Base-by-base conservation (phyloP, 2,113 vertebrate genomes). In the Desmodus rotundus region DNA sequence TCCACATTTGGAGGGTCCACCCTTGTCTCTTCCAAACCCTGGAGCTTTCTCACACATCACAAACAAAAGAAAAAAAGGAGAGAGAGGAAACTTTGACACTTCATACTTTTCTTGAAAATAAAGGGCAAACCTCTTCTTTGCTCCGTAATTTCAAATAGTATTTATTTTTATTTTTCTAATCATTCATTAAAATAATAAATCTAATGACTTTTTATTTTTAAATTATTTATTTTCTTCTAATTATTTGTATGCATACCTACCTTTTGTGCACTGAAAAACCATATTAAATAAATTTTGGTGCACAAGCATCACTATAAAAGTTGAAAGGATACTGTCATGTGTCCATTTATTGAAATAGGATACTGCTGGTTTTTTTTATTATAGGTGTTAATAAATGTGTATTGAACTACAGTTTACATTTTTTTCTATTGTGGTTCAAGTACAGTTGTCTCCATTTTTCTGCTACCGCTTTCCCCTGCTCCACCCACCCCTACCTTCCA, bases 241-340 rank as follows among this genome's bases (percentile, higher is more conserved):
- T 52, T 6, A 5, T n/a, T 65, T 73, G 33, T 26, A 12, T 24
- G 15, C 38, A 26, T 8, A 26, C 12, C 41, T 52, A 52, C 20
- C 7, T 67, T 65, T 8, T 38, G 31, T 38, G 19, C 5, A 54
- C 31, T 63, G 36, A 33, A 52, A 24, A 91, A 43, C 9, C 7
- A 1, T 38, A 5, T 33, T 20, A 26, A 54, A 14, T 47, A 73
- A 12, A 24, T 38, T 26, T 26, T 5, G 1, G 17, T 1, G 0
- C 54, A n/a, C 26, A 56, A 68, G 10, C 36, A 8, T 33, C 33
- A 8, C 28, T 19, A 1, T 4, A n/a, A 17, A 20, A 28, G 26
- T 22, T 68, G 20, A 38, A 58, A 58, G 38, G 28, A 28, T 1
- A 7, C 20, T 4, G 6, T 14, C 10, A 20, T 0, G 31, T 13